A percentile compares a stretch with the other conserved stretches of the same genome.
Conservation (phyloP, 2,113 vertebrate species). For the Tupaia tana region DNA sequence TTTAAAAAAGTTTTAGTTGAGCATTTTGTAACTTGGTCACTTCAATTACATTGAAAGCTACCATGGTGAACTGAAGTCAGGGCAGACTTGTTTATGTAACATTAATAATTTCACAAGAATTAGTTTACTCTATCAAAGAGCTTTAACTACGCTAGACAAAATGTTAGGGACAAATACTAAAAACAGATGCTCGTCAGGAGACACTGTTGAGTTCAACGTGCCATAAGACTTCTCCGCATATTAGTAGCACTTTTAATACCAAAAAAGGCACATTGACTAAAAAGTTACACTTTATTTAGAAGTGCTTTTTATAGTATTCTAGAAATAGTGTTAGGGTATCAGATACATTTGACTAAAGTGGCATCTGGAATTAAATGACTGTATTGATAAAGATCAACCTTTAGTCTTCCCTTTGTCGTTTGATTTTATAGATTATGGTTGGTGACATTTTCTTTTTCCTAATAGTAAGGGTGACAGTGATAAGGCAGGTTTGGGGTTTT, state of each 20-base stretch:
- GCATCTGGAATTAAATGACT: slow-evolving; percentile 45
- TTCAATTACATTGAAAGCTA: slow-evolving; percentile 19
- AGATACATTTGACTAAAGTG: neutral
- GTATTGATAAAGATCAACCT: slow-evolving; percentile 50
- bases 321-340: slow-evolving; percentile 18
- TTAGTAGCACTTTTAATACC: slow-evolving; percentile 64
- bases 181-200: neutral
- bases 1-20: slow-evolving; percentile 16
- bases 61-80: neutral
- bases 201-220: slow-evolving; percentile 18
- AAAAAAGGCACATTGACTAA: slow-evolving; percentile 59
- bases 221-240: slow-evolving; percentile 45
- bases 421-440: slow-evolving; percentile 53
- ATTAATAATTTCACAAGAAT: slow-evolving; percentile 63
- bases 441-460: slow-evolving; percentile 49
- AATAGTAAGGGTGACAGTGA: slow-evolving; percentile 19
- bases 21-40: slow-evolving; percentile 48
- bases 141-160: slow-evolving; percentile 58
- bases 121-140: slow-evolving; percentile 17
- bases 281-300: slow-evolving; percentile 36
- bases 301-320: slow-evolving; percentile 24
- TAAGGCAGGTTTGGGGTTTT: slow-evolving; percentile 55
- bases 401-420: slow-evolving; percentile 64
- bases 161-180: slow-evolving; percentile 58
- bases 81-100: neutral